phyloP scores from a whole-genome alignment of 2,113 vertebrate species.

The Tetrax tetrax region DNA sequence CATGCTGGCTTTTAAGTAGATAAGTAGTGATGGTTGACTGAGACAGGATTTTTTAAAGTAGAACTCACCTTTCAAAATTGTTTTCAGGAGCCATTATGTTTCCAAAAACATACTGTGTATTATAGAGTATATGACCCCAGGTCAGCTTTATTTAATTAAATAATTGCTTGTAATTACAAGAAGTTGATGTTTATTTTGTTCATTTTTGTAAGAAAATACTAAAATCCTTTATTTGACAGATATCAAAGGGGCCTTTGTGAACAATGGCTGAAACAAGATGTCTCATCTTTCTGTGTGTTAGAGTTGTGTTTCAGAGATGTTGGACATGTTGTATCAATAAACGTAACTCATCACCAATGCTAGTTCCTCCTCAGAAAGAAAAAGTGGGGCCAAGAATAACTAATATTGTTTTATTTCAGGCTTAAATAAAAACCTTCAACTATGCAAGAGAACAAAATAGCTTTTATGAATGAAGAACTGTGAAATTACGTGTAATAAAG shows the following conservation, averaged over 20 bases:
- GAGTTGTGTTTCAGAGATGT: background rate
- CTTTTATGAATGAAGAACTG: conserved; percentile 31
- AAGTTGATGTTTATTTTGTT: background rate
- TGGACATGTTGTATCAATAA: background rate
- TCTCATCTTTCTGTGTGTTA: background rate
- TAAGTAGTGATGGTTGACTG: background rate
- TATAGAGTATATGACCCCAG: background rate
- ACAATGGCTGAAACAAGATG: background rate
- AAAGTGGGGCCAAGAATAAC: background rate
- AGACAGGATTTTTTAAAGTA: background rate
- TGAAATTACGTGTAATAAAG: conserved; percentile 46
- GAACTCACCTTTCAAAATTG: background rate
- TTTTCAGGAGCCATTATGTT: background rate
- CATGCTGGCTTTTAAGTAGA: background rate
- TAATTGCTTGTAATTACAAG: background rate
- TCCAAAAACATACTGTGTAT: background rate
- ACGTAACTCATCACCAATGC: background rate
- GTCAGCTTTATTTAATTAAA: background rate
- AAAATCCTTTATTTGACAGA: background rate
- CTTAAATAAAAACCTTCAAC: background rate
- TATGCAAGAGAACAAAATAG: conserved; percentile 26
- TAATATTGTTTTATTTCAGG: background rate
- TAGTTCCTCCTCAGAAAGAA: background rate
- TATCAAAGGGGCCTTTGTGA: background rate
- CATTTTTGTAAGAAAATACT: background rate